Evolutionary conservation across 2,888 invertebrate genomes (phyloP), one percentile per base, ranked within the genome.

Genomic region (Camptogramma bilineatum): DNA sequence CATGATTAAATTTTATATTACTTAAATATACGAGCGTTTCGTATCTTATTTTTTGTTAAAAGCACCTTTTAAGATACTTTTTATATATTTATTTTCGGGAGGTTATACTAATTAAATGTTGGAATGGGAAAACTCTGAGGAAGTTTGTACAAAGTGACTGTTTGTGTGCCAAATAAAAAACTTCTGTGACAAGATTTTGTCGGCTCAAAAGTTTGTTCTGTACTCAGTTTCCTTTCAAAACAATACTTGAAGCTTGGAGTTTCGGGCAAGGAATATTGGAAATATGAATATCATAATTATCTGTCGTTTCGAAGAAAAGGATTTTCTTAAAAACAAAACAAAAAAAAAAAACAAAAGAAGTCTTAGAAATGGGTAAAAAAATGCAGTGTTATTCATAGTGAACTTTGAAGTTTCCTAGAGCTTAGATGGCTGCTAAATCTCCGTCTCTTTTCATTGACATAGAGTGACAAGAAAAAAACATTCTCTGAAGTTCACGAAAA

Each of bases 1-100:
- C 50, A 64, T 54, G 59, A 64, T 64, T 54, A 64, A 50, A 64
- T 54, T 59, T 58, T 59, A 64, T 65, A 56, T 57, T 50, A 34
- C 61, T 53, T 51, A 50, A 50, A 46, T 17, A 53, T 53, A 44
- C 53, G 47, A 18, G 24, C 42, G 48, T 53, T 60, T 60, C 50
- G 53, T 53, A 48, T 39, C 53, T 53, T 52, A 54, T 47, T 44
- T 51, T 53, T 66, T 58, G 17, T 24, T 44, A 2, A 52, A 39
- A 52, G 18, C 42, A 28, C 46, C n/a, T 52, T 52, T 56, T 16
- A 39, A 9, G 7, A 50, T 24, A 3, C 13, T 46, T 16, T 31
- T 46, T 52, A 28, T 44, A 58, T 31, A 34, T 56, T 46, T 31
- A 31, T 56, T 51, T 42, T 51, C 28, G 28, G 10, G 18, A 34